A percentile compares a stretch with the other conserved stretches of the same genome.
phyloP scores from a whole-genome alignment of 2,797 vertebrate genomes.

The Harpia harpyja region DNA sequence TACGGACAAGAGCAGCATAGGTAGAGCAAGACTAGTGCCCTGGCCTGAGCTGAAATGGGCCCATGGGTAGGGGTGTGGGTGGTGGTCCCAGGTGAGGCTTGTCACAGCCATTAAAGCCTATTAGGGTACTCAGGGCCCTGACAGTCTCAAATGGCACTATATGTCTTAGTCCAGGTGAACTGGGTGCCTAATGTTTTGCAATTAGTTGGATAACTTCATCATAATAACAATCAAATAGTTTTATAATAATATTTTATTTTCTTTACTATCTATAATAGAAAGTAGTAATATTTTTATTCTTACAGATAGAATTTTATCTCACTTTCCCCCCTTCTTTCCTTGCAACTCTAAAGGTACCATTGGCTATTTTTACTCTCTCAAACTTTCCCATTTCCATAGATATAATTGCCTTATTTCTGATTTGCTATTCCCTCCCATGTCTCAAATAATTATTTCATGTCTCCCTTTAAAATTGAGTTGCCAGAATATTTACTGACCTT shows the following conservation, averaged over 20 bases:
- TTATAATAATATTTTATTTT: not conserved
- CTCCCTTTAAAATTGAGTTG: not conserved
- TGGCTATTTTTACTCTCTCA: not conserved
- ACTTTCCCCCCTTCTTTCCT: not conserved
- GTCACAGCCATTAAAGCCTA: not conserved
- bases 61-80: no score
- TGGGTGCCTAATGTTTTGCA: not conserved
- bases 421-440: rapidly evolving
- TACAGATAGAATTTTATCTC: not conserved
- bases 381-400: not conserved
- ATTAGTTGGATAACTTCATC: not conserved
- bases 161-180: not conserved
- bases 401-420: not conserved
- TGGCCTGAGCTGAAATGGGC: not conserved
- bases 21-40: not conserved
- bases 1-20: rapidly evolving
- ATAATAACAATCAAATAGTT: not conserved
- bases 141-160: not conserved
- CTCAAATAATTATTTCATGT: not conserved
- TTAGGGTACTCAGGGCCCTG: not conserved
- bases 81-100: not conserved
- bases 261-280: not conserved
- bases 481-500: not conserved
- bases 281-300: not conserved
- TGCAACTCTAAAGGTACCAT: not conserved